Base-by-base conservation (phyloP, 2,797 vertebrate genomes). In the Paguma larvata region DNA sequence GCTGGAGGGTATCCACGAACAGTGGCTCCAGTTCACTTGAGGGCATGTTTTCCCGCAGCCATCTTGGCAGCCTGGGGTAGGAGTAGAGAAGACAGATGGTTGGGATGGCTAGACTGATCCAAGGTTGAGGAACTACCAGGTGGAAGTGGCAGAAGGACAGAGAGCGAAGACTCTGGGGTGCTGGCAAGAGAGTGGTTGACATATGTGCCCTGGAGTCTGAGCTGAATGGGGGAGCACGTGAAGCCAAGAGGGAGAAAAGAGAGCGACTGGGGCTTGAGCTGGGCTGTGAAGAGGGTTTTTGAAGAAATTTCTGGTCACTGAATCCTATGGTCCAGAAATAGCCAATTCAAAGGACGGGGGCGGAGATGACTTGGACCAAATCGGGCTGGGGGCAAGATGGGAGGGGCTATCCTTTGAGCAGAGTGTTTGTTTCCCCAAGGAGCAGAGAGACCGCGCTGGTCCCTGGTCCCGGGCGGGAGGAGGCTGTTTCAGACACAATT, bases 31-130 rank as follows among this genome's bases (percentile, higher is more conserved):
- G 41, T 18, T 23, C 79, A 34, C 41, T 23, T 0, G 0, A 30
- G 38, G 67, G 65, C 46, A 34, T 25, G 27, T 46, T 68, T 79
- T 70, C 53, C 90, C 65, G 90, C 53, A 90, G 68, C 65, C 85
- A 46, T 46, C 73, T 70, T 82, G 91, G 88, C 88, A 95, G 78
- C 34, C 44, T 79, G 21, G 62, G 56, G 23, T 32, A 41, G 62
- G 34, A 80, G 21, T 1, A 63, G 85, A 94, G 85, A 15, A 82
- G 67, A 91, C 97, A 97, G 96, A 96, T 95, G 96, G 96, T 41
- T 62, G n/a, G 80, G 13, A 3, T 5, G 13, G 32, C 62, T 91
- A 80, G 15, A 41, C 23, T 16, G 51, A 90, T 59, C 92, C 87
- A 65, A 63, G 59, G 59, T 3, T 51, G 53, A 67, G 53, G 70